Base-by-base conservation (phyloP, 2,113 vertebrate genomes). In the Ammodytes dubius region DNA sequence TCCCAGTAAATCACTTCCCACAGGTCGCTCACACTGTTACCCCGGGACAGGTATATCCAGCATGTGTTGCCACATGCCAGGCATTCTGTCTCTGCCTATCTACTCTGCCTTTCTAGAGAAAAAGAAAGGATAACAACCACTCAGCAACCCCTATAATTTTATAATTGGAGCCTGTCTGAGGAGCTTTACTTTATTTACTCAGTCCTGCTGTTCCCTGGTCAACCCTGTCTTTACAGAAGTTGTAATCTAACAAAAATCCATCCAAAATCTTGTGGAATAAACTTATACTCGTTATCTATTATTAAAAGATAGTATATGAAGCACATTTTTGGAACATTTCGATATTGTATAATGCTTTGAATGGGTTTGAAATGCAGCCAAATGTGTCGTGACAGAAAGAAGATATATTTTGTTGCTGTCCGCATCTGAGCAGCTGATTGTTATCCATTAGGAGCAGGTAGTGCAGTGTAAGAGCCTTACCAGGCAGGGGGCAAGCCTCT, bases 341-440 rank as follows among this genome's bases (percentile, higher is more conserved):
- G 8, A 45, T 52, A 9, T 63, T 69, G 15, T 72, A 67, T 42
- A 47, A 53, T 65, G 17, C 50, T 61, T 7, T 40, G 0, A 7
- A 4, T 71, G 15, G 42, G 49, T 84, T 72, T 84, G 57, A 72
- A 76, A 60, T 58, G 17, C 53, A 54, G 53, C 72, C 56, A 84
- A 81, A 89, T 74, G 35, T 85, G 72, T 69, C 4, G 53, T 80
- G 90, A 87, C 72, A 83, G 85, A 86, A 79, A 6, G 49, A 75
- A 27, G 27, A 70, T 84, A 65, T 78, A 64, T 91, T 91, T 90
- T 84, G 89, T 85, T 84, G 75, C 67, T 76, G 81, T 91, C 86
- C 89, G 89, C 88, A 84, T 85, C 68, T 80, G 79, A 92, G 79
- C 57, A 45, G 87, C 86, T 90, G 86, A 83, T 89, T 89, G 89